Percentiles rank a stretch among this genome's conserved stretches.
Conservation (phyloP, 2,113 vertebrate genomes). For the Paracanthobrama guichenoti region DNA sequence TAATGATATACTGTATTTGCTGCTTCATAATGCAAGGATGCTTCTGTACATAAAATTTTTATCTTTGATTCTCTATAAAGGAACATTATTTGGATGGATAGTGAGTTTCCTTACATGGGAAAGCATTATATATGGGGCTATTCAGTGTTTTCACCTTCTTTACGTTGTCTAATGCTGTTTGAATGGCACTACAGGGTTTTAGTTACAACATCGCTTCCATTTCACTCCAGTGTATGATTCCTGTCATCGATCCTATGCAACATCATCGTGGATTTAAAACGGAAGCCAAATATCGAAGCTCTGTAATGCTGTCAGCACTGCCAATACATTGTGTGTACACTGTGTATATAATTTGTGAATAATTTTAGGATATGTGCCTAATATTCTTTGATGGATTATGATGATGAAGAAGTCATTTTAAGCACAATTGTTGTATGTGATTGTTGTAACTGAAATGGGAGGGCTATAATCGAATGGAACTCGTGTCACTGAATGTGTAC, state of each 20-base stretch:
- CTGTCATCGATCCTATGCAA: slow-evolving; percentile 89
- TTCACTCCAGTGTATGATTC: slow-evolving; percentile 56
- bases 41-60: slow-evolving; percentile 1
- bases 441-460: slow-evolving; percentile 51
- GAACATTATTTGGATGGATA: not conserved
- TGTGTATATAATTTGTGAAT: slow-evolving; percentile 73
- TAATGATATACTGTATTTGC: slow-evolving; percentile 28
- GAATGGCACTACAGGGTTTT: slow-evolving; percentile 16
- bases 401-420: slow-evolving; percentile 71
- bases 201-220: slow-evolving; percentile 42
- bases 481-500: slow-evolving; percentile 79
- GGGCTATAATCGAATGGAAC: slow-evolving; percentile 61
- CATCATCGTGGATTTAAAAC: slow-evolving; percentile 73
- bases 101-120: slow-evolving; percentile 30
- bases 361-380: slow-evolving; percentile 60
- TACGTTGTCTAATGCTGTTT: slow-evolving; percentile 23
- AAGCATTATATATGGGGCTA: slow-evolving; percentile 9
- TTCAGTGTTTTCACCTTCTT: slow-evolving; percentile 25
- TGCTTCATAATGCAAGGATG: slow-evolving; percentile 21
- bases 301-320: slow-evolving; percentile 73
- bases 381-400: slow-evolving; percentile 68
- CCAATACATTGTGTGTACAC: slow-evolving; percentile 66
- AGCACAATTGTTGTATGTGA: slow-evolving; percentile 75
- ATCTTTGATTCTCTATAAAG: slow-evolving; percentile 24
- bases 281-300: slow-evolving; percentile 74